Conservation (phyloP, 2,888 invertebrate species). For the Unio pictorum region DNA sequence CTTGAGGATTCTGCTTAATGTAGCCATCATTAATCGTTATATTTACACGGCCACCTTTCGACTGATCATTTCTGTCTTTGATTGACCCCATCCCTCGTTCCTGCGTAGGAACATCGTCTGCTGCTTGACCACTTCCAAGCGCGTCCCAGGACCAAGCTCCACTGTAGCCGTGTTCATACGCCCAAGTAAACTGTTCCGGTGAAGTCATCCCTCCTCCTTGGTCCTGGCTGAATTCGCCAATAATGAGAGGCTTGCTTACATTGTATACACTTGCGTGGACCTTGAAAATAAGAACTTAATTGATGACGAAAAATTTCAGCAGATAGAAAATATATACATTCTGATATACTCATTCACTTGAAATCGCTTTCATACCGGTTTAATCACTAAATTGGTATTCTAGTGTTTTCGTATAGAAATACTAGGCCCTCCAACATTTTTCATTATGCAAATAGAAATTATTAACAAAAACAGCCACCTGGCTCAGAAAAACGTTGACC, state of each 20-base stretch:
- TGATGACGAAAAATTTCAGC: too few relatives aligned
- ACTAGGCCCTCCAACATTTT: too few relatives aligned
- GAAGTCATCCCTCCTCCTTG: constrained; percentile 30
- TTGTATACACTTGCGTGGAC: constrained; percentile 25
- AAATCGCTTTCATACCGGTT: too few relatives aligned
- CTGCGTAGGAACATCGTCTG: constrained; percentile 25
- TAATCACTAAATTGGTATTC: too few relatives aligned
- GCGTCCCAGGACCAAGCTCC: constrained; percentile 45
- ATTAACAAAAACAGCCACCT: too few relatives aligned
- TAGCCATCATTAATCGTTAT: constrained; percentile 6
- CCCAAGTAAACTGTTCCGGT: constrained; percentile 27
- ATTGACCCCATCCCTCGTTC: constrained; percentile 25
- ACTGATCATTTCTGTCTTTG: constrained; percentile 30
- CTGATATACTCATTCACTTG: too few relatives aligned
- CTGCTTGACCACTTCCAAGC: constrained; percentile 16
- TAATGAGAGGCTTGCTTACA: constrained; percentile 37
- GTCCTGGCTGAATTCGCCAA: constrained; percentile 51
- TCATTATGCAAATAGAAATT: too few relatives aligned
- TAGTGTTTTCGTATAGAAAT: too few relatives aligned
- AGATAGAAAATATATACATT: too few relatives aligned
- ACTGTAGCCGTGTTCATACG: constrained; percentile 36
- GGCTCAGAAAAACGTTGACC: too few relatives aligned
- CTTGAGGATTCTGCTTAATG: too few relatives aligned
- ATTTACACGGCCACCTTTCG: constrained; percentile 34
- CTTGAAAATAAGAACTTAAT: constrained; percentile 9